Conservation (phyloP, 2,113 vertebrate genomes). For the Cervus canadensis region DNA sequence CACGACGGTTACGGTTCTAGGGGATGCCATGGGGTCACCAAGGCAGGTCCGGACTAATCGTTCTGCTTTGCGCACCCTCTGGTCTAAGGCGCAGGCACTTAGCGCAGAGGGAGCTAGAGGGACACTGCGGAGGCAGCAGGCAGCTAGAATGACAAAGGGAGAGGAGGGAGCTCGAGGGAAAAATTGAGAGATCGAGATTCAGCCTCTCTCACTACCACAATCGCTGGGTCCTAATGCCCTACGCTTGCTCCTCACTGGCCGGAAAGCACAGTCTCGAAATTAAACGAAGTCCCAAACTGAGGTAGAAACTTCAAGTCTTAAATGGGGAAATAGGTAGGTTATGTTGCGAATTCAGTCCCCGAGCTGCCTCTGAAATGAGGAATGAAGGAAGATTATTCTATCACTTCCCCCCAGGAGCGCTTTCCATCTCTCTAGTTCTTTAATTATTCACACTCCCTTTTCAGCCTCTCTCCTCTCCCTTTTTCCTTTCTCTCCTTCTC, state of each 20-base stretch:
- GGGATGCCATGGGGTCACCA: slow-evolving; percentile 88
- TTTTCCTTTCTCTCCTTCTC: not conserved
- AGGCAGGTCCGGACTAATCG: slow-evolving; percentile 61
- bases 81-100: slow-evolving; percentile 59
- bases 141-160: slow-evolving; percentile 73
- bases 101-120: slow-evolving; percentile 73
- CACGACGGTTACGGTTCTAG: slow-evolving; percentile 93
- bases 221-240: slow-evolving; percentile 82
- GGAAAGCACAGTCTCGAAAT: slow-evolving; percentile 9
- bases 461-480: not conserved
- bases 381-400: not conserved
- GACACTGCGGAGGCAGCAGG: slow-evolving; percentile 71
- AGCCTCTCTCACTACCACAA: slow-evolving; percentile 70
- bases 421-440: not conserved
- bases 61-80: slow-evolving; percentile 57
- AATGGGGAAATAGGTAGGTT: not conserved
- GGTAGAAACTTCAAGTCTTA: not conserved
- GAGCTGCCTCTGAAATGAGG: not conserved
- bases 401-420: not conserved
- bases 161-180: slow-evolving; percentile 69
- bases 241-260: not conserved
- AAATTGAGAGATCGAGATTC: slow-evolving; percentile 70
- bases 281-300: slow-evolving; percentile 4
- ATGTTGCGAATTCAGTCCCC: not conserved
- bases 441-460: not conserved